Base-by-base conservation (phyloP, 2,113 vertebrate species). In the Rhombomys opimus region DNA sequence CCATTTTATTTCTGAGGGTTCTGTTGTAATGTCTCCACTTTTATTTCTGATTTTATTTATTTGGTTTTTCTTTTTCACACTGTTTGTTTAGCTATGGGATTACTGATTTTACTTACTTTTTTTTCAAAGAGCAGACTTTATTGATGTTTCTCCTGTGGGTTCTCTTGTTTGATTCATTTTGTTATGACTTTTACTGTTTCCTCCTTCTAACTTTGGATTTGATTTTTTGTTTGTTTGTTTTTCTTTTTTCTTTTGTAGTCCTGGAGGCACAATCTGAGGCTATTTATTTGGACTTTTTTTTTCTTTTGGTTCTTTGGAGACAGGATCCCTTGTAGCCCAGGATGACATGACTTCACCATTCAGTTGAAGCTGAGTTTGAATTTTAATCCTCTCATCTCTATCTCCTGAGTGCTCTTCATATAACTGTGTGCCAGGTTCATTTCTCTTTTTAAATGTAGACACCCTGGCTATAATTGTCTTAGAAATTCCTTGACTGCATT, bases 101-200 rank as follows among this genome's bases (percentile, higher is more conserved):
- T 86, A 72, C 46, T 86, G 63, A 90, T 86, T 77, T 94, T 85
- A 82, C 68, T 86, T 77, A n/a, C 22, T 46, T 77, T 90, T n/a
- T 17, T 91, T 95, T 86, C 52, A 91, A 95, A 90, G 61, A 95
- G 65, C 30, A 65, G 75, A 77, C 38, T 68, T 76, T 70, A 86
- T 78, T 90, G 22, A 50, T 67, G 65, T 50, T 72, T 77, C 41
- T 41, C 30, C 27, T 68, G 73, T 90, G 87, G 35, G 73, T 77
- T 90, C 54, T 67, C 59, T 68, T 68, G 46, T 76, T 94, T 90
- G 70, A 90, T 90, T 94, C 68, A 86, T 86, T 86, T 54, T 86
- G 50, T 86, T 91, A 41, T 78, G 61, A 68, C 85, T 75, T 27
- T 77, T 76, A 90, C 76, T 94, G 38, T 35, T 78, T 95, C 70